Evolutionary conservation across 2,888 invertebrate species (phyloP).

Genomic region (Apamea sordens): DNA sequence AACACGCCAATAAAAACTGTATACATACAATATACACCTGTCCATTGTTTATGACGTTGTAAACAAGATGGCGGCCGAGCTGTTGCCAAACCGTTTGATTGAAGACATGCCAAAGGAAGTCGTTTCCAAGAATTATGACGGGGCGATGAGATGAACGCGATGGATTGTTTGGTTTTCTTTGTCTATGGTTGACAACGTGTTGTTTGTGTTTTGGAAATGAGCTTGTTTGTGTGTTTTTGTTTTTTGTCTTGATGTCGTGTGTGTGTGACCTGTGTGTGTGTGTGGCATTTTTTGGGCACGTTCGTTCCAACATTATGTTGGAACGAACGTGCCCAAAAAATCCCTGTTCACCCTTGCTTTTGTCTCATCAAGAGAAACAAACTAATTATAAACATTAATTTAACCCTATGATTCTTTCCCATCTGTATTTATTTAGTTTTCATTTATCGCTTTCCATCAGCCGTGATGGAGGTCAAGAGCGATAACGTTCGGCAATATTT

Average conservation of each 20-base stretch:
- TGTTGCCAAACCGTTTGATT: slow-evolving; percentile 46
- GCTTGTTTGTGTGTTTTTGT: neutral
- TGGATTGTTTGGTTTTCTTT: slow-evolving; percentile 33
- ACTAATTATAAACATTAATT: no score
- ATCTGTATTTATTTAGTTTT: neutral
- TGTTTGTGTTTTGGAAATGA: slow-evolving; percentile 8
- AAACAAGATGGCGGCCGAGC: slow-evolving; percentile 31
- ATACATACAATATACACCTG: slow-evolving; percentile 51
- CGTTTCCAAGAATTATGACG: slow-evolving; percentile 46
- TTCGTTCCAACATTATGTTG: no score
- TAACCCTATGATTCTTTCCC: neutral
- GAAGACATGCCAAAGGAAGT: slow-evolving; percentile 56
- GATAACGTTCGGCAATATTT: no score
- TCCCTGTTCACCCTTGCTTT: no score
- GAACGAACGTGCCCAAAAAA: no score
- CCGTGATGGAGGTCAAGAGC: no score
- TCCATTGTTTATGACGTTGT: slow-evolving; percentile 38
- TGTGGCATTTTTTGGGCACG: no score
- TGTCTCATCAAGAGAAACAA: no score
- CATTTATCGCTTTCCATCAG: no score
- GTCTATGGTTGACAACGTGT: neutral
- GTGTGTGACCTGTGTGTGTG: no score
- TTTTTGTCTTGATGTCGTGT: neutral
- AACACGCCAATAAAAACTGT: slow-evolving; percentile 45
- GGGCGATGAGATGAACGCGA: slow-evolving; percentile 24